Base-by-base conservation (phyloP, 1,140 invertebrate species). In the Panulirus ornatus region DNA sequence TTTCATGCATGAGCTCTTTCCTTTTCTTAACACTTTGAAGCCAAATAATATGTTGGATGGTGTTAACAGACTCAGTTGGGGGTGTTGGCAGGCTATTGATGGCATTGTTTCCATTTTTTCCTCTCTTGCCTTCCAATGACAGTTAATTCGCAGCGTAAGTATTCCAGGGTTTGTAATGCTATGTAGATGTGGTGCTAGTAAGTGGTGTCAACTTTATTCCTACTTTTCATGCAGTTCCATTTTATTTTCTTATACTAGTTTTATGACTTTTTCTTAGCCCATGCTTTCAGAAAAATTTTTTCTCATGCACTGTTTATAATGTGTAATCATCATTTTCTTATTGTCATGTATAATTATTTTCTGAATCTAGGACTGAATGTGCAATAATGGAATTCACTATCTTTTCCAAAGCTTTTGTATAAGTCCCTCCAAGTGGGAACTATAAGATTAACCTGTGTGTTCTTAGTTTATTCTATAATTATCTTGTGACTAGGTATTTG, bases 31-130 rank as follows among this genome's bases (percentile, higher is more conserved):
- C 34, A 83, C 88, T 73, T 58, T 84, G 79, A 63, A 83, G 88
- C 88, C 88, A 89, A 58, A 89, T 58, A 83, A 83, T 81, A 88
- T 88, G 86, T 81, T 88, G 76, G 70, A 83, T 89, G 88, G 88
- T 89, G 79, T 89, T 83, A 84, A 84, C 47, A 83, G 47, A 89
- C 88, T 89, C 40, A 75, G 66, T 47, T 38, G 79, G 79, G 79
- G 88, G 40, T 89, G 88, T 89, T 76, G 79, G 79, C 88, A 89
- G 76, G 88, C 88, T 92, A 86, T 91, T 91, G 82, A 91, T 91
- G 89, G 83, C 88, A 90, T 84, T 88, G 81, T 91, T 92, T 91
- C 88, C 76, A 85, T 92, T 92, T 90, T 92, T 88, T 92, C 84
- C 84, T 92, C 89, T 92, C 90, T 92, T 83, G 84, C 87, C 84